Base-by-base conservation (phyloP, 2,888 invertebrate genomes). In the Drosophila borborema region DNA sequence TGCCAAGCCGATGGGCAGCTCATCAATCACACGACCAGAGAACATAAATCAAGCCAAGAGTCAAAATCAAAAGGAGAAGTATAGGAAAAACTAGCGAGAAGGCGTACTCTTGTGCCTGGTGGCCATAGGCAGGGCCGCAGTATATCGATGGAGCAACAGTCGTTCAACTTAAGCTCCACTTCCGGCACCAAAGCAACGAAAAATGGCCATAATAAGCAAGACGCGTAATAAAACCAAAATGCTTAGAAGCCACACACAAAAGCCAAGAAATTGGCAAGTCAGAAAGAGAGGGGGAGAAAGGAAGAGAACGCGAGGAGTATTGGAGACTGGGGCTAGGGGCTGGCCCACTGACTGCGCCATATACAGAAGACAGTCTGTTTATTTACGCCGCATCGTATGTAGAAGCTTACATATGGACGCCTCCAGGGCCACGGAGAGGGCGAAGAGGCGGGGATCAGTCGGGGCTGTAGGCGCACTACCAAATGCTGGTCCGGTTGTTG, bases 371-470 rank as follows among this genome's bases (percentile, higher is more conserved):
- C 90, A 91, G 90, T 88, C 83, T 88, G 90, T 90, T 92, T 92
- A 91, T 92, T 92, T 92, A 91, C 92, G 88, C 91, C 87, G 91
- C 89, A 92, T 92, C 91, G 92, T 92, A 92, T 93, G 92, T 91
- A 91, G 85, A 75, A 86, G 86, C 90, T 90, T 92, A 90, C 92
- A 91, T 92, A 91, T 91, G 91, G 90, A 88, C 77, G 87, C 90
- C 91, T 86, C 85, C 90, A 88, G 90, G 79, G 80, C 59, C 63
- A 55, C 49, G 45, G 38, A 18, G 9, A 49, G 28, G n/a, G 34
- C 46, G 23, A 12, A 18, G 20, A 12, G n/a, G 2, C 14, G 14
- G 16, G 36, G 10, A 28, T 6, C 40, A n/a, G 16, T 34, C 43
- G 31, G 16, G 28, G 28, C 28, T 28, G 38, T 28, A 40, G 58